A percentile compares a stretch with the other conserved stretches of the same genome.
Evolutionary conservation across 2,113 vertebrate species (phyloP).

Genomic region (Stomatorhinus ivindoensis): DNA sequence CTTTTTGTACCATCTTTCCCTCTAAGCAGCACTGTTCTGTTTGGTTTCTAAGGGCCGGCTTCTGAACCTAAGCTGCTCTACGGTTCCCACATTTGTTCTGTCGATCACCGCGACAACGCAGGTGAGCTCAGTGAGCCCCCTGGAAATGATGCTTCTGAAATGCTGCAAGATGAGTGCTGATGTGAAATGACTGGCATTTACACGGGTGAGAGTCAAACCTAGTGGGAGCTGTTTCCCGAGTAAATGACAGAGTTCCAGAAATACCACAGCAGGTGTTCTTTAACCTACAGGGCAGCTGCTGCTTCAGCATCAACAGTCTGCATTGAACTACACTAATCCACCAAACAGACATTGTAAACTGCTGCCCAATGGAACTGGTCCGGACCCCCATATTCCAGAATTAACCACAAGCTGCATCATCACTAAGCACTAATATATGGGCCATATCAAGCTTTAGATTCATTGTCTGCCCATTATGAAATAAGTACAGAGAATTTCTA

Average conservation of each 20-base stretch:
- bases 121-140: constrained; percentile 48
- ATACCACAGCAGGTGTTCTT: not conserved
- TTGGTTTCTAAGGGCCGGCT: constrained; percentile 76
- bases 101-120: constrained; percentile 98
- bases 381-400: not conserved
- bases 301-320: not conserved
- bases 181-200: not conserved
- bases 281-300: not conserved
- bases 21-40: constrained; percentile 4
- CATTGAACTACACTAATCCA: not conserved
- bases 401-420: not conserved
- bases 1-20: not conserved
- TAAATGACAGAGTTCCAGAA: not conserved
- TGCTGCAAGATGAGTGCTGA: not conserved
- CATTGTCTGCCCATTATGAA: too few species aligned
- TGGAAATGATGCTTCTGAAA: not conserved
- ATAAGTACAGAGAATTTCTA: too few species aligned
- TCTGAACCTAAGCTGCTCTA: constrained; percentile 95
- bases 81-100: constrained; percentile 92
- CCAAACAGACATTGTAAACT: not conserved
- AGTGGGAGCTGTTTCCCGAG: not conserved
- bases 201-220: not conserved
- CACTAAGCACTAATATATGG: not conserved
- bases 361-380: not conserved
- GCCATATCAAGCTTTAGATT: not conserved